These are phyloP conservation scores for Mizuhopecten yessoensis DNA, from an alignment of 1,140 invertebrate species.

Conservation along the genomic window DNA sequence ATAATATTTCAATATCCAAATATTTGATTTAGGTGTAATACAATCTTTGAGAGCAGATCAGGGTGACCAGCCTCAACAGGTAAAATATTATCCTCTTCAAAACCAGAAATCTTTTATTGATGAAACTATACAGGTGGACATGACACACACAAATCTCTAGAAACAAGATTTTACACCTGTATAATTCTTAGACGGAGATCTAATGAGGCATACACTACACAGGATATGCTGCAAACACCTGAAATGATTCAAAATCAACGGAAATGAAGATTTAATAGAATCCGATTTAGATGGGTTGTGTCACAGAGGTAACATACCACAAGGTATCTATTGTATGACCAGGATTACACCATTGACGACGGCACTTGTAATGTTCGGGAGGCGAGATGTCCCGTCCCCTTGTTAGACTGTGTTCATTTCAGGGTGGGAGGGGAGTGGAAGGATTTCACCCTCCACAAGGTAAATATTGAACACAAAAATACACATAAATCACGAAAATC, in stretches of 20 bases:
- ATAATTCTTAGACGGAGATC: background rate
- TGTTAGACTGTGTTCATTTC: background rate
- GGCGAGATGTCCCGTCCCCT: background rate
- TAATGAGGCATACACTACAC: background rate
- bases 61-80: background rate
- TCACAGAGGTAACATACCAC: background rate
- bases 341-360: background rate
- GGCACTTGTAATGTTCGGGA: background rate
- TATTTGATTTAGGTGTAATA: too few species aligned
- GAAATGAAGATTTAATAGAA: conserved; percentile 40
- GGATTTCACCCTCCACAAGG: background rate
- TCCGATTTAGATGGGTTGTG: conserved; percentile 27
- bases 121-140: too few species aligned
- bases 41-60: background rate
- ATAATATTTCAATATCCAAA: background rate
- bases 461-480: conserved; percentile 16
- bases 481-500: background rate
- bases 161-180: background rate
- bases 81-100: background rate
- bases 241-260: background rate
- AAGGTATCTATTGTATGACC: background rate
- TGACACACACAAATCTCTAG: too few species aligned
- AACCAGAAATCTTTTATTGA: background rate
- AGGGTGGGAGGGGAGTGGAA: background rate
- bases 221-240: conserved; percentile 24